Conservation (phyloP, 2,888 invertebrate species). For the Monoplex corrugatus region DNA sequence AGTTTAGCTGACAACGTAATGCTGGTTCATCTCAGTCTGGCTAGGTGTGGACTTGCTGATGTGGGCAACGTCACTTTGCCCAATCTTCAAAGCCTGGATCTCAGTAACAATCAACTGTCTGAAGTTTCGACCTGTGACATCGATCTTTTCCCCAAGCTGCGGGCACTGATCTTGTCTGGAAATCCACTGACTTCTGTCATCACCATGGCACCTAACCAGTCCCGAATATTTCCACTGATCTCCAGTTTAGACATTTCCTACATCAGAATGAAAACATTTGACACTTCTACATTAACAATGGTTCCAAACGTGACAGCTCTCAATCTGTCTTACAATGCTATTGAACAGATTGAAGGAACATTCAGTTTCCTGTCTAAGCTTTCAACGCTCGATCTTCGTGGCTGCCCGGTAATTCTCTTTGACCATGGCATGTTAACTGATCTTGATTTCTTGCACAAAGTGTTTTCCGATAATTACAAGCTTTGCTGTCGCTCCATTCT, state of each 20-base stretch:
- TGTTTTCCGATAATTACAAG: too few species aligned
- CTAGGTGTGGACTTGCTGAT: neutral
- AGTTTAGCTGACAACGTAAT: neutral
- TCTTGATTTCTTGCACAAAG: too few species aligned
- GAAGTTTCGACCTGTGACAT: too few species aligned
- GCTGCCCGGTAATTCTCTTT: too few species aligned
- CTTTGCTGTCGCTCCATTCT: too few species aligned
- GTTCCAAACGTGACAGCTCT: neutral
- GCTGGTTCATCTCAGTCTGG: conserved; percentile 14
- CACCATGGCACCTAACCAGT: neutral
- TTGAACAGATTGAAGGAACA: neutral
- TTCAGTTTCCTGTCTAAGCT: neutral
- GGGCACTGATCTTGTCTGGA: neutral
- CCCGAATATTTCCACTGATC: too few species aligned
- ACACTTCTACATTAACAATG: too few species aligned
- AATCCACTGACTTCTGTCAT: neutral
- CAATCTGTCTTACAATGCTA: neutral
- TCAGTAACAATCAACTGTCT: neutral
- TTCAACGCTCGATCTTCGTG: too few species aligned
- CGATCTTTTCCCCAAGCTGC: neutral
- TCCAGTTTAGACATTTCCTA: neutral
- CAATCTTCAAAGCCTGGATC: neutral
- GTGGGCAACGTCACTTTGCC: neutral
- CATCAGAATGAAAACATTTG: neutral
- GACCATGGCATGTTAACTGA: too few species aligned